A percentile compares a stretch with the other conserved stretches of the same genome.
Conservation (phyloP, 2,113 vertebrate genomes). For the Aix galericulata region DNA sequence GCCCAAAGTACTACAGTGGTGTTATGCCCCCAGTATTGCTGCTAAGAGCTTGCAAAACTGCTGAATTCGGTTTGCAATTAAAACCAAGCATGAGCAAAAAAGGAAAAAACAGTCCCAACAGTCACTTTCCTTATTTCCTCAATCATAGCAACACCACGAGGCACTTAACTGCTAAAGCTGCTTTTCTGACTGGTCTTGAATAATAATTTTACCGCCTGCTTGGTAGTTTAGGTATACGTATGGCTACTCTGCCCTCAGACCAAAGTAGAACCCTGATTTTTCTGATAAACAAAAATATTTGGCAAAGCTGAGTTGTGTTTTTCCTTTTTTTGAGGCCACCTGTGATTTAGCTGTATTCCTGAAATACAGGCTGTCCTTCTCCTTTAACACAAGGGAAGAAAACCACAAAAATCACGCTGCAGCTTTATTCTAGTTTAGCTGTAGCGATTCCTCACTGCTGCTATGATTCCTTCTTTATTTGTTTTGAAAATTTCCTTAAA, state of each 20-base stretch:
- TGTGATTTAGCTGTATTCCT: not conserved
- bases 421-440: not conserved
- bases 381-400: not conserved
- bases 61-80: not conserved
- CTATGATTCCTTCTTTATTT: not conserved
- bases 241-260: not conserved
- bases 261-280: not conserved
- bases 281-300: not conserved
- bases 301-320: not conserved
- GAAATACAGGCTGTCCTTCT: not conserved
- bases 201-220: not conserved
- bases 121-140: not conserved
- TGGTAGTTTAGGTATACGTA: not conserved
- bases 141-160: not conserved
- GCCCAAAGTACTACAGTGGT: not conserved
- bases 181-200: not conserved
- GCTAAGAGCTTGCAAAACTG: not conserved
- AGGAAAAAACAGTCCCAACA: rapidly evolving
- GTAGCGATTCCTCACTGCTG: not conserved
- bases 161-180: not conserved
- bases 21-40: not conserved
- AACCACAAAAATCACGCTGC: not conserved
- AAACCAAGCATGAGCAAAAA: not conserved
- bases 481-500: not conserved
- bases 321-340: not conserved